Evolutionary conservation across 1,140 invertebrate genomes (phyloP).

Genomic region (Drosophila hydei): DNA sequence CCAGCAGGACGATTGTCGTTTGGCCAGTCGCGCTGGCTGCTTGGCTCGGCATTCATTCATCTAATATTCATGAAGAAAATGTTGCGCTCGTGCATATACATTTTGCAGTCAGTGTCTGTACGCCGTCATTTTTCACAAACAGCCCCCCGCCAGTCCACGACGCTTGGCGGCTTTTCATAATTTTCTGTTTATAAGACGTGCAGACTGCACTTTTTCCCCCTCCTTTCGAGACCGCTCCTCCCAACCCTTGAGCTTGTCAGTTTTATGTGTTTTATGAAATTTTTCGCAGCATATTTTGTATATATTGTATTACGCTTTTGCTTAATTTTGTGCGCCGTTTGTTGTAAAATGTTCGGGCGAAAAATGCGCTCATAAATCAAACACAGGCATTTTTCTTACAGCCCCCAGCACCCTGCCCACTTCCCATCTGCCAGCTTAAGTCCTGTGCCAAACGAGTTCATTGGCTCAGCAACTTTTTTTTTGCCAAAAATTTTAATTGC

Average conservation of each 20-base stretch:
- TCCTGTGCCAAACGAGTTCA: slow-evolving; percentile 60
- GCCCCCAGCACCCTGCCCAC: slow-evolving; percentile 3
- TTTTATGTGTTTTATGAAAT: slow-evolving; percentile 79
- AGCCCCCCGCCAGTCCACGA: slow-evolving; percentile 19
- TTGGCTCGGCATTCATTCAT: slow-evolving; percentile 44
- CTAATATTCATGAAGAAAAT: slow-evolving; percentile 79
- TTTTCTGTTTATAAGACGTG: slow-evolving; percentile 72
- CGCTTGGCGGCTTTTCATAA: slow-evolving; percentile 66
- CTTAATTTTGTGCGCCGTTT: slow-evolving; percentile 66
- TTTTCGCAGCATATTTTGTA: slow-evolving; percentile 75
- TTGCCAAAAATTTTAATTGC: slow-evolving; percentile 72
- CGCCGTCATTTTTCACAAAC: slow-evolving; percentile 77
- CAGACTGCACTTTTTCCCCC: slow-evolving; percentile 59
- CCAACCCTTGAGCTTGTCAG: slow-evolving; percentile 55
- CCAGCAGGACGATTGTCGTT: slow-evolving; percentile 58
- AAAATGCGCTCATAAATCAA: slow-evolving; percentile 78
- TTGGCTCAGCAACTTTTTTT: slow-evolving; percentile 51
- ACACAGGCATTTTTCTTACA: slow-evolving; percentile 56
- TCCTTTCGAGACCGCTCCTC: neutral
- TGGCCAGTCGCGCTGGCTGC: slow-evolving; percentile 20
- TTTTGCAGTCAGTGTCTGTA: slow-evolving; percentile 66
- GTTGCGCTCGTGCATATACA: slow-evolving; percentile 45
- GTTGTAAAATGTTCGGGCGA: slow-evolving; percentile 51
- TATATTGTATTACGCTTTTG: slow-evolving; percentile 71
- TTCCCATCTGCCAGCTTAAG: neutral